phyloP scores from a whole-genome alignment of 1,140 invertebrate genomes.

The Macrosteles quadrilineatus region DNA sequence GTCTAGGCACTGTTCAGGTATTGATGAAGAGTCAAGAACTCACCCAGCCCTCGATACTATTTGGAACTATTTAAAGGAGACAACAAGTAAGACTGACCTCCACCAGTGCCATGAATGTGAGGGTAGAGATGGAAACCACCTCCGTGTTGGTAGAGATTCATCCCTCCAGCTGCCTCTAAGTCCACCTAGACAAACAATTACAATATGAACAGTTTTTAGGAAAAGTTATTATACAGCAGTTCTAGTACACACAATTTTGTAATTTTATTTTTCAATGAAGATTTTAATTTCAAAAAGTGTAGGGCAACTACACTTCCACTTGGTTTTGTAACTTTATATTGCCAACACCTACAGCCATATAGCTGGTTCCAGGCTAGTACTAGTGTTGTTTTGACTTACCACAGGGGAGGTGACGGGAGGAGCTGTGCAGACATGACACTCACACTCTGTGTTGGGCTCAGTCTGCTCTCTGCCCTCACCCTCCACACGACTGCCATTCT shows the following conservation, averaged over 20 bases:
- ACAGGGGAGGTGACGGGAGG: conserved; percentile 37
- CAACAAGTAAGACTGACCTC: too few relatives aligned
- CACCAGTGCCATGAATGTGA: conserved; percentile 43
- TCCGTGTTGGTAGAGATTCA: conserved; percentile 37
- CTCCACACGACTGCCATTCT: background rate
- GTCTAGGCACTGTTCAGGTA: too few relatives aligned
- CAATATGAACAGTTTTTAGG: background rate
- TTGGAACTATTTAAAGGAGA: too few relatives aligned
- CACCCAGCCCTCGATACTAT: too few relatives aligned
- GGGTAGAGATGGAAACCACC: conserved; percentile 43
- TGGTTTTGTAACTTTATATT: too few relatives aligned
- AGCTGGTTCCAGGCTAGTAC: too few relatives aligned
- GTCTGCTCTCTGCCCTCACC: conserved; percentile 28
- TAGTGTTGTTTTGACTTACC: background rate
- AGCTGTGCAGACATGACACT: conserved; percentile 44
- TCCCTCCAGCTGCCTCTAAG: conserved; percentile 33
- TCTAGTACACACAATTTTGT: background rate
- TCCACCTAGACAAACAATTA: conserved; percentile 37
- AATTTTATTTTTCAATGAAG: too few relatives aligned
- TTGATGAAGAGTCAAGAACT: too few relatives aligned
- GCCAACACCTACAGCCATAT: too few relatives aligned
- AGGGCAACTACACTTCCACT: too few relatives aligned
- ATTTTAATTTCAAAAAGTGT: too few relatives aligned
- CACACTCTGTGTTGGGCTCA: conserved; percentile 35
- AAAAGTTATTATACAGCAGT: conserved; percentile 16